These are phyloP conservation scores for Prunella strophiata DNA, from an alignment of 2,797 vertebrate genomes.

Conservation along the genomic window DNA sequence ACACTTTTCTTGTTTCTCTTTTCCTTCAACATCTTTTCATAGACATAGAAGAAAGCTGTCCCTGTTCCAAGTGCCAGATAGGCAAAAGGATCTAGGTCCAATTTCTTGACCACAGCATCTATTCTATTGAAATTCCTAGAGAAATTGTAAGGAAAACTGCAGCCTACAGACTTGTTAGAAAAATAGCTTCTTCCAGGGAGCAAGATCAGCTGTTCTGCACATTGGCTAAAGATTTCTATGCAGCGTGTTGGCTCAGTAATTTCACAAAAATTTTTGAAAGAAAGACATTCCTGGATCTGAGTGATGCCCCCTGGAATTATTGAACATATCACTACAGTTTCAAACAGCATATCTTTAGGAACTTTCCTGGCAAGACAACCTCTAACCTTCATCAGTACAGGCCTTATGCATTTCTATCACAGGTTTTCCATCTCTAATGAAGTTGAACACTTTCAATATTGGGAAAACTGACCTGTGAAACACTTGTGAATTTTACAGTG, in stretches of 20 bases:
- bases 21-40: not conserved
- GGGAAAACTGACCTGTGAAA: constrained; percentile 7
- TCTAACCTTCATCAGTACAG: not conserved
- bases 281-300: not conserved
- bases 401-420: not conserved
- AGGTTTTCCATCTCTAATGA: not conserved
- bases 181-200: not conserved
- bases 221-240: not conserved
- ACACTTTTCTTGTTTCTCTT: not conserved
- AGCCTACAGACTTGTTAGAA: not conserved
- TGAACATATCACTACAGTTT: not conserved
- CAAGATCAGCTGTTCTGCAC: not conserved
- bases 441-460: not conserved
- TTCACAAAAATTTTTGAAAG: not conserved
- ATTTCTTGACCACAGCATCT: not conserved
- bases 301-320: not conserved
- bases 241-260: not conserved
- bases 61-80: not conserved
- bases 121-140: not conserved
- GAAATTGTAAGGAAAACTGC: not conserved
- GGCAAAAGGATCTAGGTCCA: not conserved
- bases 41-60: not conserved
- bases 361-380: not conserved
- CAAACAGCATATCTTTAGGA: not conserved
- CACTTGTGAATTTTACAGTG: not conserved